Evolutionary conservation across 92 coral and sea anemone species (phyloP).

Genomic region (Montipora capitata): DNA sequence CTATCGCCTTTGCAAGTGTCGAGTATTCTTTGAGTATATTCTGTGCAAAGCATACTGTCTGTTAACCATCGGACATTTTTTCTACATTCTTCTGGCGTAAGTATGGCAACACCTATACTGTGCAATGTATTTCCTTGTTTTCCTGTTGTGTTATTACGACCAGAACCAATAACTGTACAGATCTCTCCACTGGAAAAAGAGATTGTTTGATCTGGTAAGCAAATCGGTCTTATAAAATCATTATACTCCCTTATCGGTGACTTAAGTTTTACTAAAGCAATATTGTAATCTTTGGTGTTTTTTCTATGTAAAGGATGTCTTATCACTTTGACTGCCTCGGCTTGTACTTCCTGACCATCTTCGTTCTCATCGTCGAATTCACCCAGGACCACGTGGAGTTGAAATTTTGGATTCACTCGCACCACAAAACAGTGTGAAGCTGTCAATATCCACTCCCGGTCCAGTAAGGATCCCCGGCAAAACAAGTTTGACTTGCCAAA

Average conservation of each 20-base stretch:
- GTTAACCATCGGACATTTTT: conserved; percentile 31
- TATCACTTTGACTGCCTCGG: conserved; percentile 51
- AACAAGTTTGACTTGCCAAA: conserved; percentile 53
- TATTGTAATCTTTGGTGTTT: conserved; percentile 55
- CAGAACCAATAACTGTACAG: conserved; percentile 73
- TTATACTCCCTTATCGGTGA: conserved; percentile 54
- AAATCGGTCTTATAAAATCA: conserved; percentile 63
- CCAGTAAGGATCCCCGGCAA: conserved; percentile 74
- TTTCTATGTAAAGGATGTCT: conserved; percentile 41
- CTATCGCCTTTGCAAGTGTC: conserved; percentile 78
- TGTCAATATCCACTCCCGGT: conserved; percentile 70
- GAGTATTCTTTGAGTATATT: conserved; percentile 36
- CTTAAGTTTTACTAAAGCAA: conserved; percentile 61
- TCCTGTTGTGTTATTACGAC: conserved; percentile 3
- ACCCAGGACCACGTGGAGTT: conserved; percentile 51
- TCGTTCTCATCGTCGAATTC: conserved; percentile 50
- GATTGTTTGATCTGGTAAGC: conserved; percentile 57
- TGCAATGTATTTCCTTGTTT: conserved; percentile 15
- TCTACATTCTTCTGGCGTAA: conserved; percentile 25
- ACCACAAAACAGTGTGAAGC: conserved; percentile 74
- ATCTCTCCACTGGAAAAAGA: conserved; percentile 40
- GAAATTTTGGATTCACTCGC: conserved; percentile 35
- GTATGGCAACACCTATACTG: conserved; percentile 56
- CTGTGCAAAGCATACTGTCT: conserved; percentile 70
- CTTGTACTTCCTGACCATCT: conserved; percentile 59